Evolutionary conservation across 2,888 invertebrate species (phyloP).

Genomic region (Dexiosoma caninum): DNA sequence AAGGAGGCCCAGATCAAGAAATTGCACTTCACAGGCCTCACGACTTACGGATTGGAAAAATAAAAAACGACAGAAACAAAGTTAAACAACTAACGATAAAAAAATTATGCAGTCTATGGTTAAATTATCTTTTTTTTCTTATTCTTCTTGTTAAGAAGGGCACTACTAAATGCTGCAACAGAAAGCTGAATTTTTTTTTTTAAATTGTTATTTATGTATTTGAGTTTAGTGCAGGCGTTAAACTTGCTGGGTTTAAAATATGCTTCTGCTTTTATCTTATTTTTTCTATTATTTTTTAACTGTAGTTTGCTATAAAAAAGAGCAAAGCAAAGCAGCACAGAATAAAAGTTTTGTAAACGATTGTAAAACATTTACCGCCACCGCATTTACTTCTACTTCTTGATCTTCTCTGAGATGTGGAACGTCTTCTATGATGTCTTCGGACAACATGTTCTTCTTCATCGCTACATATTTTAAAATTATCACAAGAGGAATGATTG

Average conservation of each 20-base stretch:
- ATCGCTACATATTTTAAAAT: conserved; percentile 66
- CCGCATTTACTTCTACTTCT: conserved; percentile 65
- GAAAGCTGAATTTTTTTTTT: conserved; percentile 38
- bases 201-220: conserved; percentile 3
- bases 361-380: conserved; percentile 55
- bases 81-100: conserved; percentile 3
- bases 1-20: too few relatives aligned
- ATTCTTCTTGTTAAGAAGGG: too few relatives aligned
- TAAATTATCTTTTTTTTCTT: conserved; percentile 21
- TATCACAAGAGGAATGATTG: conserved; percentile 74
- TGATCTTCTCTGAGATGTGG: conserved; percentile 58
- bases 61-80: background rate
- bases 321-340: conserved; percentile 48
- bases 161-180: conserved; percentile 47
- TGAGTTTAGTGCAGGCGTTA: conserved; percentile 42
- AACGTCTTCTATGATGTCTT: conserved; percentile 59
- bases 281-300: background rate
- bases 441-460: conserved; percentile 55
- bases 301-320: conserved; percentile 32
- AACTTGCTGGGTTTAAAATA: conserved; percentile 28
- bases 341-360: conserved; percentile 40
- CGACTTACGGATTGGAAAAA: too few relatives aligned
- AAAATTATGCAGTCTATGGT: conserved; percentile 21
- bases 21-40: too few relatives aligned
- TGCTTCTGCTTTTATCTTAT: conserved; percentile 15